phyloP scores from a whole-genome alignment of 64 coral and sea anemone species.

The Trachythela sp. region DNA sequence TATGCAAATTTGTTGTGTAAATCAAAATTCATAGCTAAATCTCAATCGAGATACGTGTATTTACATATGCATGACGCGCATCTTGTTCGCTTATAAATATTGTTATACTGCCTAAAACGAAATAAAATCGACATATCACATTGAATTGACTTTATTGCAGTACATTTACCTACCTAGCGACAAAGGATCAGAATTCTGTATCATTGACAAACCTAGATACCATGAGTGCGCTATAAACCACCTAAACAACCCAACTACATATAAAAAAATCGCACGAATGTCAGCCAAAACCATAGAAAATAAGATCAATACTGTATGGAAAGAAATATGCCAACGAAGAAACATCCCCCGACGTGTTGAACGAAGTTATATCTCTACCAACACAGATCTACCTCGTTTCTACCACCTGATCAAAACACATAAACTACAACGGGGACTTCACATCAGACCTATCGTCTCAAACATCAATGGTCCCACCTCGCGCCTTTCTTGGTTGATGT shows the following conservation, averaged over 20 bases:
- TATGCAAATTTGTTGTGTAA: no score
- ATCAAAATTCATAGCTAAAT: no score
- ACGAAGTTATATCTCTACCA: constrained; percentile 37
- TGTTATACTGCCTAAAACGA: no score
- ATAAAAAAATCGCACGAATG: constrained; percentile 10
- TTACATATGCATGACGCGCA: no score
- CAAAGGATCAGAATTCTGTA: constrained; percentile 49
- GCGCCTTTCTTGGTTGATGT: constrained; percentile 42
- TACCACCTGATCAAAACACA: constrained; percentile 58
- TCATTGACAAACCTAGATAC: constrained; percentile 40
- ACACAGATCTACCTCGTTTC: constrained; percentile 37
- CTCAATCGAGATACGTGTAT: no score
- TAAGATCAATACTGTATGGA: constrained; percentile 37
- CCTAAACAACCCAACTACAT: constrained; percentile 17
- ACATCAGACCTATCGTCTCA: constrained; percentile 51
- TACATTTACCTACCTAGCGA: constrained; percentile 45
- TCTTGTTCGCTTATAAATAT: no score
- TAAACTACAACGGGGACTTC: constrained; percentile 23
- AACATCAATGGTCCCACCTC: constrained; percentile 45
- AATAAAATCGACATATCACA: no score
- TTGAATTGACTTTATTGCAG: no score
- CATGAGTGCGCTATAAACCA: neutral
- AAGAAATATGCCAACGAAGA: constrained; percentile 22
- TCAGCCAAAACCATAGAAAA: constrained; percentile 31
- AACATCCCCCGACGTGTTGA: neutral